A percentile compares a stretch with the other conserved stretches of the same genome.
phyloP scores from a whole-genome alignment of 2,113 vertebrate genomes.

The Lycaon pictus region DNA sequence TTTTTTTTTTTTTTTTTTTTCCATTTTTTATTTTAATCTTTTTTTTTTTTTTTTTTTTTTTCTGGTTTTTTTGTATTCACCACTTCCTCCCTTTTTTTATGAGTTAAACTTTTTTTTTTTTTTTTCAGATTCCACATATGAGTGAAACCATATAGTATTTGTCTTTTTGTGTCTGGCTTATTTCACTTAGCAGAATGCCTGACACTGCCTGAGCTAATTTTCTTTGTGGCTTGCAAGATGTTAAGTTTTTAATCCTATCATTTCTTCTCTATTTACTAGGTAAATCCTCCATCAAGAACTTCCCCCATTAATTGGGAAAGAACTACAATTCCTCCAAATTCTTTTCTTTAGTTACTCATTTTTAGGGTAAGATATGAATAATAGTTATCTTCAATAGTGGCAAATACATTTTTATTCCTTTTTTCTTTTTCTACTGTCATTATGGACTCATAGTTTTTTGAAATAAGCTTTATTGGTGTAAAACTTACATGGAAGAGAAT shows the following conservation, averaged over 20 bases:
- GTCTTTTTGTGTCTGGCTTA: no score
- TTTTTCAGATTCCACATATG: no score
- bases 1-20: no score
- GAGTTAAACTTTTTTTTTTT: no score
- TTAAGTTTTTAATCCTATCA: background rate
- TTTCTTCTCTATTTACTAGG: background rate
- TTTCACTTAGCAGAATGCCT: no score
- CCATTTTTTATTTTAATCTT: no score
- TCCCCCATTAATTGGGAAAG: background rate
- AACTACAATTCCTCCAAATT: background rate
- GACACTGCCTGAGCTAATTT: background rate
- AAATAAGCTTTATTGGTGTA: background rate
- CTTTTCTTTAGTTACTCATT: background rate
- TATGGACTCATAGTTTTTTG: background rate
- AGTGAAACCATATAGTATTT: no score
- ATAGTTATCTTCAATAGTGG: background rate
- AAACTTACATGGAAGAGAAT: background rate
- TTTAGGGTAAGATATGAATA: background rate
- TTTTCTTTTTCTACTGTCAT: background rate
- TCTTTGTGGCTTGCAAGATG: background rate
- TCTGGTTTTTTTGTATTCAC: no score
- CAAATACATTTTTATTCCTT: background rate
- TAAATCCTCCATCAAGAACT: background rate
- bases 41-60: no score
- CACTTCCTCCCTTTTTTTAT: no score